These are phyloP conservation scores for Noctilio leporinus DNA, from an alignment of 2,113 vertebrate genomes.

Conservation along the genomic window DNA sequence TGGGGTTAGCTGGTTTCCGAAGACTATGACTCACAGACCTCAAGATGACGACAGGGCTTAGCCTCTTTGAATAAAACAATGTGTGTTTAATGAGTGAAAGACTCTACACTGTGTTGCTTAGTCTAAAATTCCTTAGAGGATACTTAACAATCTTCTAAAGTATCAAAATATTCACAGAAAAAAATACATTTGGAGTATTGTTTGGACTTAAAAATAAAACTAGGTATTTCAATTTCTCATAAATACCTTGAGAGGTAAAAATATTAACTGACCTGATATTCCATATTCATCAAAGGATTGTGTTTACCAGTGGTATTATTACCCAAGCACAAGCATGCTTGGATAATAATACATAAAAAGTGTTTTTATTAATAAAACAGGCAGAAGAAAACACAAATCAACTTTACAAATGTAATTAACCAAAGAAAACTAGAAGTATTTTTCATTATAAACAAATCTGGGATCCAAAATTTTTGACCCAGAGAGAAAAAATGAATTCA, in stretches of 20 bases:
- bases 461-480: not conserved
- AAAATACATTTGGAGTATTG: conserved; percentile 5
- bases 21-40: conserved; percentile 3
- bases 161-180: conserved; percentile 36
- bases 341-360: not conserved
- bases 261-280: not conserved
- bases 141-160: conserved; percentile 8
- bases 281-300: not conserved
- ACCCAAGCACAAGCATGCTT: not conserved
- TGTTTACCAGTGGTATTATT: not conserved
- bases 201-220: conserved; percentile 6
- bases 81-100: not conserved
- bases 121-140: not conserved
- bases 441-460: conserved; percentile 13
- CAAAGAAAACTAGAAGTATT: not conserved
- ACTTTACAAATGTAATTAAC: conserved; percentile 19
- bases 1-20: conserved; percentile 6
- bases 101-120: not conserved
- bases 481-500: not conserved
- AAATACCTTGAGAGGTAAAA: conserved; percentile 9
- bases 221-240: not conserved
- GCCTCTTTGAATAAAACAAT: conserved; percentile 23
- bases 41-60: not conserved
- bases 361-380: conserved; percentile 28
- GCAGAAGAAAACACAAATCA: not conserved